Base-by-base conservation (phyloP, 2,888 invertebrate genomes). In the Cynaeus angustus region DNA sequence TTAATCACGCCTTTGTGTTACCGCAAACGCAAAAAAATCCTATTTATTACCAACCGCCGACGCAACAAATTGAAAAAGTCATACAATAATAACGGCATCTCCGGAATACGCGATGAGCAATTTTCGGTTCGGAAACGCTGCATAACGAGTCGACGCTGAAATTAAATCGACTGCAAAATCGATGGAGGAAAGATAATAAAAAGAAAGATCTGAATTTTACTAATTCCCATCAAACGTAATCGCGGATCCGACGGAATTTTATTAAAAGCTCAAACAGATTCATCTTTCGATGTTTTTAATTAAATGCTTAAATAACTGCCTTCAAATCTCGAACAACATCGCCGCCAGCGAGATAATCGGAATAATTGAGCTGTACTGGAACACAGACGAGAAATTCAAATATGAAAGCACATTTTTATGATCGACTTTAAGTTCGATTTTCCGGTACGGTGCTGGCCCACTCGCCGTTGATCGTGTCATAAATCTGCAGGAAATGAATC, bases 1-100 rank as follows among this genome's bases (percentile, higher is more conserved):
- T 70, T 70, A 70, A 70, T 70, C 70, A 70, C 59, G 61, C 53
- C 53, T 66, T 66, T 70, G 66, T 70, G 53, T 14, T 30, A 46
- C 37, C 5, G 50, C 12, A 59, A 43, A 58, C 48, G 58, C 56
- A 52, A 59, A 59, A 21, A 59, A 55, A 65, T 65, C 41, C 56
- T 66, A 66, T 67, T 67, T 67, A 67, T 59, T 59, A 59, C 50
- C 66, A 30, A 56, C 53, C 45, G 46, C 41, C 41, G 30, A 66
- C 50, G 16, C 50, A 52, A 67, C 52, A 67, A 67, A 67, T 67
- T 56, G 41, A 59, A 55, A 56, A 56, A 56, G 26, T 46, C 46
- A 16, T 14, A 45, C 59, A 59, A 59, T 59, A 46, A 59, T 46
- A 30, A 45, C 38, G n/a, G 38, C 16, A 33, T 53, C 16, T 50